phyloP scores from a whole-genome alignment of 2,888 invertebrate species.

The Oeneis ivallda region DNA sequence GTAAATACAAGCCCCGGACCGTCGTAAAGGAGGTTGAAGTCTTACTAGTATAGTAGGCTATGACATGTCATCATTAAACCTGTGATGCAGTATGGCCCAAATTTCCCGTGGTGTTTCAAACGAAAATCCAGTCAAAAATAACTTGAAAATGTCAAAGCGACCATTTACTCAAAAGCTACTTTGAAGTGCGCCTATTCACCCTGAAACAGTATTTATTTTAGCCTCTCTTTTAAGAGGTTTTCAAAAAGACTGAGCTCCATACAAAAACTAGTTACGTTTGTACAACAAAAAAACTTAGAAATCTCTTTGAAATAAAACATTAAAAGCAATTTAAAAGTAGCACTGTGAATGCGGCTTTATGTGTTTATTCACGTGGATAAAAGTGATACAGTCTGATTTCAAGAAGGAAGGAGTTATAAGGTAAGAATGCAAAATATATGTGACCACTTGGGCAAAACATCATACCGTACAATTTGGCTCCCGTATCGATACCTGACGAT shows the following conservation, averaged over 20 bases:
- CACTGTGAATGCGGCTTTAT: constrained; percentile 35
- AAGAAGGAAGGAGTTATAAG: background rate
- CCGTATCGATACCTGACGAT: too few relatives aligned
- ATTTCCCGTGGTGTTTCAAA: background rate
- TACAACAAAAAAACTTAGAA: constrained; percentile 2
- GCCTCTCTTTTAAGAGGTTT: constrained; percentile 2
- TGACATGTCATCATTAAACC: too few relatives aligned
- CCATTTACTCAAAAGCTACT: constrained; percentile 2
- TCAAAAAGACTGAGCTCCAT: constrained; percentile 8
- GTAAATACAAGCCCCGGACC: too few relatives aligned
- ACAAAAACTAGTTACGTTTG: background rate
- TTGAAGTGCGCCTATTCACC: constrained; percentile 9
- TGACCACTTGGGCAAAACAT: background rate
- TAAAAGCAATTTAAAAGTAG: constrained; percentile 22
- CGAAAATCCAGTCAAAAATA: background rate
- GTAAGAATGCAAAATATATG: background rate
- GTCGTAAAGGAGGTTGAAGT: too few relatives aligned
- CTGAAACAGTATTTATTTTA: constrained; percentile 14
- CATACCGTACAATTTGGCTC: too few relatives aligned
- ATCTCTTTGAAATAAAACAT: constrained; percentile 26
- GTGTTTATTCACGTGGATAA: constrained; percentile 34
- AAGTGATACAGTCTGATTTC: background rate
- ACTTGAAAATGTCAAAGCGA: constrained; percentile 8
- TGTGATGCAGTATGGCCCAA: background rate
- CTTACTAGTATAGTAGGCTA: too few relatives aligned